phyloP scores from a whole-genome alignment of 2,888 invertebrate species.

The Diarsia brunnea region DNA sequence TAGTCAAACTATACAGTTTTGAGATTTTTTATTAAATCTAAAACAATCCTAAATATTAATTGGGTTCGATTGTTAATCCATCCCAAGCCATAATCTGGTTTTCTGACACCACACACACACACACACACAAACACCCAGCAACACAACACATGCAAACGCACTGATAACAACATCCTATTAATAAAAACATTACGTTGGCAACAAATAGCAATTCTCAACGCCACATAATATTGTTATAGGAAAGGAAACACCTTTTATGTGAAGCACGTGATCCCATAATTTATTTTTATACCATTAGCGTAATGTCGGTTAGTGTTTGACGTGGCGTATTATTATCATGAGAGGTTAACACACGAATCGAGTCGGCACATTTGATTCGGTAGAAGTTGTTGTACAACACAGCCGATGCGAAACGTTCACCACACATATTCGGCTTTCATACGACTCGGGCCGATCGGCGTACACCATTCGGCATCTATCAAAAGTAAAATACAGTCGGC shows the following conservation, averaged over 20 bases:
- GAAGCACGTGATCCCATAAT: constrained; percentile 18
- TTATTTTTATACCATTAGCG: constrained; percentile 38
- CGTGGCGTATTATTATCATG: constrained; percentile 16
- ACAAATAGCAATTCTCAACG: constrained; percentile 14
- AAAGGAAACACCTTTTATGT: constrained; percentile 27
- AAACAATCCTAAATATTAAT: neutral
- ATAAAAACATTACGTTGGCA: constrained; percentile 21
- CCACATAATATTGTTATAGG: constrained; percentile 19
- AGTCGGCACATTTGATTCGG: neutral
- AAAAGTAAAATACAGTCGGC: too few species aligned
- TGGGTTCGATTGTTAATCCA: neutral
- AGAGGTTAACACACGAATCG: neutral
- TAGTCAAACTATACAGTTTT: neutral
- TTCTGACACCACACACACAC: neutral
- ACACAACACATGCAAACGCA: constrained; percentile 22
- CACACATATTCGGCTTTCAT: neutral
- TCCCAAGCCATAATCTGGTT: constrained; percentile 1
- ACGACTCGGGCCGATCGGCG: neutral
- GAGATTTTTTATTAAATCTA: neutral
- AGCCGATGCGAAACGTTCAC: neutral
- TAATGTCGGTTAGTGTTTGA: constrained; percentile 11
- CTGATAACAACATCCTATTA: constrained; percentile 37
- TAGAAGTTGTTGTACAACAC: neutral
- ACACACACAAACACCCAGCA: neutral
- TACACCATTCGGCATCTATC: neutral